phyloP scores from a whole-genome alignment of 2,888 invertebrate species.

The Diarsia brunnea region DNA sequence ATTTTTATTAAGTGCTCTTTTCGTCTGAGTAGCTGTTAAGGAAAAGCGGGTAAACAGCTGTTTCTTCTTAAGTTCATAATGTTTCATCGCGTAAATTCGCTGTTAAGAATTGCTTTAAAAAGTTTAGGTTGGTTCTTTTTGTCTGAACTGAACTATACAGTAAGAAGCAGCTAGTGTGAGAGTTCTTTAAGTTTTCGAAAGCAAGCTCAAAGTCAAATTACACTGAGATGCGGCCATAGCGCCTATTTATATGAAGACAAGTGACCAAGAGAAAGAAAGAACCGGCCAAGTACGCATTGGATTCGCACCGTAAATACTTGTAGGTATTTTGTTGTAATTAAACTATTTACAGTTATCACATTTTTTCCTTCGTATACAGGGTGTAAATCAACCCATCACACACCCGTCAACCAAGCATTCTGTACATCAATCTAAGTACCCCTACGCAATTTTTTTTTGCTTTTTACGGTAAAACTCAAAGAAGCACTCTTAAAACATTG shows the following conservation, averaged over 20 bases:
- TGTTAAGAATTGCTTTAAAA: constrained; percentile 11
- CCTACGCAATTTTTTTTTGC: no score
- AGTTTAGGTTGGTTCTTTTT: neutral
- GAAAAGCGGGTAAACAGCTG: constrained; percentile 10
- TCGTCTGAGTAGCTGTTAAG: constrained; percentile 9
- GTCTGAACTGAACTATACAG: neutral
- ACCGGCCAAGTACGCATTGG: no score
- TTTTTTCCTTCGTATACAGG: no score
- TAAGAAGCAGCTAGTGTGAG: neutral
- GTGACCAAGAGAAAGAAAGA: neutral
- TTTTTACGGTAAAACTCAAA: no score
- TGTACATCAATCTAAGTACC: no score
- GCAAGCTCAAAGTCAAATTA: neutral
- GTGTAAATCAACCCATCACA: no score
- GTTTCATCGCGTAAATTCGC: constrained; percentile 2
- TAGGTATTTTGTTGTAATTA: no score
- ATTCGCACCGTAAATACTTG: no score
- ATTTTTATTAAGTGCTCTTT: constrained; percentile 36
- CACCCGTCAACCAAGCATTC: no score
- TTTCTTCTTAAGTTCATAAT: constrained; percentile 4
- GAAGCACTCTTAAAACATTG: no score
- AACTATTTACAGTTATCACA: no score
- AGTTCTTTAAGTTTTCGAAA: neutral
- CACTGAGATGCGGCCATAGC: neutral
- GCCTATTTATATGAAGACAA: neutral